Evolutionary conservation across 2,888 invertebrate species (phyloP).

Genomic region (Cataglyphis rosenhaueri): DNA sequence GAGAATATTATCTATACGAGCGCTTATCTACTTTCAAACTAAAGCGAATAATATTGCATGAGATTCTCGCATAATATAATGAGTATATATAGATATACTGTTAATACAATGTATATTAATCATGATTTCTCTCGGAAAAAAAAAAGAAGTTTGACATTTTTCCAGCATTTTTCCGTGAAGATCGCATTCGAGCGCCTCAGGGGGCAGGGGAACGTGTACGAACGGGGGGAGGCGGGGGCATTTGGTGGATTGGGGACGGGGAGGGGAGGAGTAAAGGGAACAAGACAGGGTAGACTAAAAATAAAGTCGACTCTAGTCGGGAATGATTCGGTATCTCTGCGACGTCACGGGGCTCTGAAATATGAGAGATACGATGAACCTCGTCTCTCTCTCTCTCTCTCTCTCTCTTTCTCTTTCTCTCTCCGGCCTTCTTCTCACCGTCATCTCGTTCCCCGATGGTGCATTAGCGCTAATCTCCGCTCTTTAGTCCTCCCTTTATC

Average conservation of each 20-base stretch:
- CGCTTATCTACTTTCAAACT: conserved; percentile 7
- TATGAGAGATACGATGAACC: conserved; percentile 85
- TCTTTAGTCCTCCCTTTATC: conserved; percentile 85
- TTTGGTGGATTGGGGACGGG: background rate
- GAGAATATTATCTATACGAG: conserved; percentile 24
- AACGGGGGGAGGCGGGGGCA: background rate
- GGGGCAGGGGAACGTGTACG: background rate
- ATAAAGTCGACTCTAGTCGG: conserved; percentile 82
- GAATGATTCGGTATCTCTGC: conserved; percentile 85
- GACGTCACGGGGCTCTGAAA: conserved; percentile 85
- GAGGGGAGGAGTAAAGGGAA: background rate
- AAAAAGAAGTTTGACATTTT: background rate
- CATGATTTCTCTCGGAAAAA: background rate
- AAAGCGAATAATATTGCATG: background rate
- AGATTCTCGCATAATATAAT: background rate
- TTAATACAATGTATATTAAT: background rate
- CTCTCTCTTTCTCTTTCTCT: conserved; percentile 69
- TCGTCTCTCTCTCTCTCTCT: conserved; percentile 74
- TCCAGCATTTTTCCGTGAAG: conserved; percentile 11
- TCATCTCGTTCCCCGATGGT: conserved; percentile 79
- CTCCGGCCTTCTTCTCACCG: conserved; percentile 12
- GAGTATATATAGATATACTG: background rate
- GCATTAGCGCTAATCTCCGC: conserved; percentile 86
- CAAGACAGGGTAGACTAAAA: conserved; percentile 74
- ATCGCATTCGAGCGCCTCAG: background rate